A percentile compares a stretch with the other conserved stretches of the same genome.
phyloP scores from a whole-genome alignment of 2,113 vertebrate species.

The Pygoscelis antarcticus region DNA sequence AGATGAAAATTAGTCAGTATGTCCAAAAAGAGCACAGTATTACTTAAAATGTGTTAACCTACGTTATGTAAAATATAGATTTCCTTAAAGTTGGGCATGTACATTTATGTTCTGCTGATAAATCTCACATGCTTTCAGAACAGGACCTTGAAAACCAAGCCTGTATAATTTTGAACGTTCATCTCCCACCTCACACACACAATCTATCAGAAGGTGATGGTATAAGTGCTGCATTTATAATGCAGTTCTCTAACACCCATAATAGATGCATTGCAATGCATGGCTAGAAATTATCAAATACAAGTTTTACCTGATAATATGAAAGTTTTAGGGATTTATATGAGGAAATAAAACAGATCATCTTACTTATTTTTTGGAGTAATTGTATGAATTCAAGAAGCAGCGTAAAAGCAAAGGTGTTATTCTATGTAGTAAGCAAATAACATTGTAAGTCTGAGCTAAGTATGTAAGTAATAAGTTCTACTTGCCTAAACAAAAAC shows the following conservation, averaged over 20 bases:
- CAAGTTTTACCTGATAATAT: background rate
- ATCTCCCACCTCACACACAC: constrained; percentile 33
- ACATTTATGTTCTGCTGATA: background rate
- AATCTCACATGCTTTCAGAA: constrained; percentile 31
- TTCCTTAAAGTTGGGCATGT: background rate
- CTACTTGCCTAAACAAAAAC: background rate
- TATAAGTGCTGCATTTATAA: background rate
- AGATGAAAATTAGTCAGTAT: constrained; percentile 58
- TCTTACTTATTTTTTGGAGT: background rate
- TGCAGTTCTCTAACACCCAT: constrained; percentile 4
- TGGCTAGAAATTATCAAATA: background rate
- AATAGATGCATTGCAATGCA: constrained; percentile 15
- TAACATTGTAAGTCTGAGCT: constrained; percentile 1
- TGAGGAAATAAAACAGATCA: background rate
- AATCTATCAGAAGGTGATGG: background rate
- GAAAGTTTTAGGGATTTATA: background rate
- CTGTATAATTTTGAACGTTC: background rate
- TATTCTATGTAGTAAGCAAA: constrained; percentile 35
- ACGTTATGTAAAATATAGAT: background rate
- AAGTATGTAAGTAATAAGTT: constrained; percentile 14
- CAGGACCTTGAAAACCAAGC: background rate
- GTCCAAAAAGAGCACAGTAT: constrained; percentile 30
- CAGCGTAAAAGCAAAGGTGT: constrained; percentile 22
- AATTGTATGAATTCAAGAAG: constrained; percentile 62
- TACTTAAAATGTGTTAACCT: constrained; percentile 43